Evolutionary conservation across 2,888 invertebrate species (phyloP).

Genomic region (Pristionchus entomophagus): DNA sequence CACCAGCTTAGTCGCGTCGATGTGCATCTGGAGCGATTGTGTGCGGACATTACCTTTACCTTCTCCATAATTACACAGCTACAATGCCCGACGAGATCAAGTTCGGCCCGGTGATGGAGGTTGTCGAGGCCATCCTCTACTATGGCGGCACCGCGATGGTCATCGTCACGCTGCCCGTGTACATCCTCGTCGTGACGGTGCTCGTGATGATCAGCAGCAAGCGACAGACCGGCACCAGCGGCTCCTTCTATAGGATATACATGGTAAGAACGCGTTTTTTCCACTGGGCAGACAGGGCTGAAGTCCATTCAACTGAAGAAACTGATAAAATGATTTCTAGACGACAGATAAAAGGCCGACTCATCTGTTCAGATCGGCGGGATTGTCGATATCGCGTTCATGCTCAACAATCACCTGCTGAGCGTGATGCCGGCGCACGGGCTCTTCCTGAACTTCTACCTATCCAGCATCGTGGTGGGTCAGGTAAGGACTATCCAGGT

Average conservation of each 20-base stretch:
- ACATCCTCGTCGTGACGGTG: slow-evolving; percentile 1
- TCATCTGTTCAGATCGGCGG: neutral
- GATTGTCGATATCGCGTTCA: neutral
- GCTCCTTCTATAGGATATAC: slow-evolving; percentile 17
- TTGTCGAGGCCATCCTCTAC: neutral
- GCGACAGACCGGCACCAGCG: neutral
- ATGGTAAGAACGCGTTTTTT: neutral
- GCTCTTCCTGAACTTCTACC: slow-evolving; percentile 9
- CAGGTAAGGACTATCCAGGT: neutral
- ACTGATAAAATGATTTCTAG: too few relatives aligned
- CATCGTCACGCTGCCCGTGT: slow-evolving; percentile 26
- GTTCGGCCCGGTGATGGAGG: neutral
- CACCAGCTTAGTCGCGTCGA: too few relatives aligned
- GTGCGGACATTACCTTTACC: too few relatives aligned
- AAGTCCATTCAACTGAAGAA: too few relatives aligned
- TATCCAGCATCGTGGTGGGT: neutral
- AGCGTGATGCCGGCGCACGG: neutral
- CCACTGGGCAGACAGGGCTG: too few relatives aligned
- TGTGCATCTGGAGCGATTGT: too few relatives aligned
- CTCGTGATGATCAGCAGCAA: neutral
- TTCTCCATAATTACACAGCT: too few relatives aligned
- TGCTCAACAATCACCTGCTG: slow-evolving; percentile 12
- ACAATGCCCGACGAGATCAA: slow-evolving; percentile 25
- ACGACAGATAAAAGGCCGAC: too few relatives aligned
- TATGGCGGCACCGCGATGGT: neutral